Conservation (phyloP, 2,113 vertebrate genomes). For the Prunella himalayana region DNA sequence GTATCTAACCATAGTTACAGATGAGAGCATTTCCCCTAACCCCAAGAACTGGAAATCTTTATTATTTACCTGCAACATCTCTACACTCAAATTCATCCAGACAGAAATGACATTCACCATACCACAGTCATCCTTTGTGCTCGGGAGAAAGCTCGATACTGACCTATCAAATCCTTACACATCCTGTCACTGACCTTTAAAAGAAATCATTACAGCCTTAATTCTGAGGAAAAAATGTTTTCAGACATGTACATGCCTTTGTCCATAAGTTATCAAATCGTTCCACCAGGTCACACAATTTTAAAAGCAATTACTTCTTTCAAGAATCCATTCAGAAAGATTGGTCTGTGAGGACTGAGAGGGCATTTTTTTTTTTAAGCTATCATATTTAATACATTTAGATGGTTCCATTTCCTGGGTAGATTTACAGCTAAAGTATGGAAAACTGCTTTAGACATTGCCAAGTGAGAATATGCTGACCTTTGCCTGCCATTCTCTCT, state of each 20-base stretch:
- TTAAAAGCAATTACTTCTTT: not conserved
- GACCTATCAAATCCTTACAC: not conserved
- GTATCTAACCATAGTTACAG: not conserved
- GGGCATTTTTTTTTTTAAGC: not conserved
- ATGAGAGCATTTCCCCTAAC: not conserved
- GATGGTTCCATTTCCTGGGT: not conserved
- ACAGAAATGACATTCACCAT: not conserved
- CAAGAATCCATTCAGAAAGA: not conserved
- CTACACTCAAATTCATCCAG: not conserved
- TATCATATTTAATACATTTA: not conserved
- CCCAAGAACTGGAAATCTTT: not conserved
- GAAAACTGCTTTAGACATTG: not conserved
- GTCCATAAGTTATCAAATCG: not conserved
- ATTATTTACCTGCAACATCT: not conserved
- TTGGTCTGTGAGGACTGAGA: not conserved
- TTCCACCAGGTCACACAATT: not conserved
- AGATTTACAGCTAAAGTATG: not conserved
- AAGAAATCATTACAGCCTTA: not conserved
- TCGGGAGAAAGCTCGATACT: not conserved
- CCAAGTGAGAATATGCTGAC: slow-evolving; percentile 59
- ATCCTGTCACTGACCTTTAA: not conserved
- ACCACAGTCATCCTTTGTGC: fast-evolving
- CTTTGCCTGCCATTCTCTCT: slow-evolving; percentile 88
- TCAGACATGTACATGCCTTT: not conserved
- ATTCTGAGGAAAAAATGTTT: not conserved